Evolutionary conservation across 2,113 vertebrate genomes (phyloP).

Genomic region (Corythornis vintsioides): DNA sequence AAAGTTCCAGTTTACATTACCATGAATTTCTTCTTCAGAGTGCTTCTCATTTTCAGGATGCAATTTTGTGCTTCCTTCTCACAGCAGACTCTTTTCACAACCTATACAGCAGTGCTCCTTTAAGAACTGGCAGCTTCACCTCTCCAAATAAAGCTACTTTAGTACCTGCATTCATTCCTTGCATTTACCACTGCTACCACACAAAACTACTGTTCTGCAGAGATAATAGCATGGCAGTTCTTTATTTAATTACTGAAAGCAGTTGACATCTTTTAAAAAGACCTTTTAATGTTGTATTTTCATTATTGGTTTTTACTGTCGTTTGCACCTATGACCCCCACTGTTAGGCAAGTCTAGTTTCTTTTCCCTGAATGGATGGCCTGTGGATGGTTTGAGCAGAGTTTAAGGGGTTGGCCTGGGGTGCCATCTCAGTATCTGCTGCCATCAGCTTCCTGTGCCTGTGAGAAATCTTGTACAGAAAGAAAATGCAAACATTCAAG

Average conservation of each 20-base stretch:
- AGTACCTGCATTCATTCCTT: not conserved
- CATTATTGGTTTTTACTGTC: not conserved
- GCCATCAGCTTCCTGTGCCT: not conserved
- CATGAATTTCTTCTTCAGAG: slow-evolving; percentile 31
- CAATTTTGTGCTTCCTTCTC: slow-evolving; percentile 52
- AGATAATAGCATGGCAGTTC: not conserved
- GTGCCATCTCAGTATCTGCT: not conserved
- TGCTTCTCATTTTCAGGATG: slow-evolving; percentile 54
- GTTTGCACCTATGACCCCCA: not conserved
- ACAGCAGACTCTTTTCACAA: not conserved
- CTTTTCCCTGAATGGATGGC: not conserved
- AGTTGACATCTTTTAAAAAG: not conserved
- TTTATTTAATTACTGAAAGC: not conserved
- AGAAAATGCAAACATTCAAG: not conserved
- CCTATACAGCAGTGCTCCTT: not conserved
- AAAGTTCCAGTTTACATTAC: slow-evolving; percentile 39
- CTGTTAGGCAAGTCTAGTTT: not conserved
- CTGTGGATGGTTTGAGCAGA: not conserved
- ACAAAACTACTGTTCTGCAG: not conserved
- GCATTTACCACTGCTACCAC: not conserved
- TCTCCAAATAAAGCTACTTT: slow-evolving; percentile 12
- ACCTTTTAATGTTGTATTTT: not conserved
- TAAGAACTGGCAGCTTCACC: slow-evolving; percentile 17
- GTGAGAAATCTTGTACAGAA: not conserved
- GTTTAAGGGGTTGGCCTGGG: not conserved